Percentiles rank a stretch among this genome's conserved stretches.
Conservation (phyloP, 2,113 vertebrate genomes). For the Tiliqua scincoides region DNA sequence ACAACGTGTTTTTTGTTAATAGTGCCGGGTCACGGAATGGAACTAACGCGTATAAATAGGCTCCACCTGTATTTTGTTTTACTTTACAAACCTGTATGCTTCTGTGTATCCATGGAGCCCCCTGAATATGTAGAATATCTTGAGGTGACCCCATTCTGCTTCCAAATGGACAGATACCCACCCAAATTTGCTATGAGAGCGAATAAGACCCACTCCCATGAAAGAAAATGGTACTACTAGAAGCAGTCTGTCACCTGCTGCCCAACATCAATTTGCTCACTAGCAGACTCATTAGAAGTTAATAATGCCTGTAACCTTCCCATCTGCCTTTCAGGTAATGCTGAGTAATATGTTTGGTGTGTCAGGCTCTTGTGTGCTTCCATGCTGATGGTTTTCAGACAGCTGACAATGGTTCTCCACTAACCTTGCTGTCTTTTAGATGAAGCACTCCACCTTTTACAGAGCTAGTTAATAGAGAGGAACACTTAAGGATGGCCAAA, state of each 20-base stretch:
- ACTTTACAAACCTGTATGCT: too few species aligned
- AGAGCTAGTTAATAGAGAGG: not conserved
- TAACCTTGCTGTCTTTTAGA: not conserved
- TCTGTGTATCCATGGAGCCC: too few species aligned
- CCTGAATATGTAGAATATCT: too few species aligned
- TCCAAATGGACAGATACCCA: too few species aligned
- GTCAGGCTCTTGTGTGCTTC: not conserved
- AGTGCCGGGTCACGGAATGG: too few species aligned
- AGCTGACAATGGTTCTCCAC: not conserved
- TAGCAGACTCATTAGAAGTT: not conserved
- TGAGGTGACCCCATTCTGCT: too few species aligned
- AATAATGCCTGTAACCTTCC: not conserved
- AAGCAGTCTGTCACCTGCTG: not conserved
- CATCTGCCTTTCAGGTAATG: not conserved
- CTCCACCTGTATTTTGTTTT: too few species aligned
- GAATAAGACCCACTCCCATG: not conserved
- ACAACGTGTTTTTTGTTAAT: too few species aligned
- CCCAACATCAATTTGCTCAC: not conserved
- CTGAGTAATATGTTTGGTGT: not conserved
- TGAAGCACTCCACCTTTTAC: accelerated
- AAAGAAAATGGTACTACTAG: not conserved
- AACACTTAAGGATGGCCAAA: not conserved
- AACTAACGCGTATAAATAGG: too few species aligned
- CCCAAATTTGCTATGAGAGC: too few species aligned
- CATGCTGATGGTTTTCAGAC: not conserved